Conservation (phyloP, 2,888 invertebrate species). For the Rhamnusium bicolor region DNA sequence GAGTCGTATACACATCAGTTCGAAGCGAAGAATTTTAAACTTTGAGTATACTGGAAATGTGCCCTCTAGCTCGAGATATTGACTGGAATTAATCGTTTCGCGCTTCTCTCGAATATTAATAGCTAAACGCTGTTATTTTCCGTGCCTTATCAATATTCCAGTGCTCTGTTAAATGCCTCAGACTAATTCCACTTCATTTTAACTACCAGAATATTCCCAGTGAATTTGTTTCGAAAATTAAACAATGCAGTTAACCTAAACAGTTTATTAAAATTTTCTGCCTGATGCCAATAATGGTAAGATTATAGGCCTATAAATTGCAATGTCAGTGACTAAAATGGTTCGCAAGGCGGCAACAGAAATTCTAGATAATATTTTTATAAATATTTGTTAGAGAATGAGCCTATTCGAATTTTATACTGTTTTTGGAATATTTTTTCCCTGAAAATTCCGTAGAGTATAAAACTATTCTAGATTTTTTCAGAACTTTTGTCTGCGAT, state of each 20-base stretch:
- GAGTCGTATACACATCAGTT: neutral
- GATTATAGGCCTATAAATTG: neutral
- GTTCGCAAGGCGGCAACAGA: neutral
- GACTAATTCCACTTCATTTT: slow-evolving; percentile 52
- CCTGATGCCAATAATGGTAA: slow-evolving; percentile 4
- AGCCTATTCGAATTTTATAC: too few species aligned
- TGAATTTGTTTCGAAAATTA: slow-evolving; percentile 42
- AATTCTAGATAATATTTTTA: neutral
- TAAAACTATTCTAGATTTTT: too few species aligned
- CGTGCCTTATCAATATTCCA: slow-evolving; percentile 56
- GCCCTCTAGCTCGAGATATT: slow-evolving; percentile 45
- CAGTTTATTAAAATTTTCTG: slow-evolving; percentile 37
- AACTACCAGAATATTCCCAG: slow-evolving; percentile 40
- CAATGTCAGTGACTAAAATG: neutral
- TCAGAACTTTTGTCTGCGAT: too few species aligned
- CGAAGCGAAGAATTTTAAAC: slow-evolving; percentile 34
- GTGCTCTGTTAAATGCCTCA: slow-evolving; percentile 46
- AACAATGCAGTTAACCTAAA: slow-evolving; percentile 40
- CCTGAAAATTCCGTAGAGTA: too few species aligned
- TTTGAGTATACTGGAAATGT: slow-evolving; percentile 41
- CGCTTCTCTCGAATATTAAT: slow-evolving; percentile 52
- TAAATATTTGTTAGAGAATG: neutral
- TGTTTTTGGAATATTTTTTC: too few species aligned
- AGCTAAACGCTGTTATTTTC: slow-evolving; percentile 51
- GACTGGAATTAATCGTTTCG: slow-evolving; percentile 51